These are phyloP conservation scores for Harpagoxenus sublaevis DNA, from an alignment of 2,888 invertebrate species.

Conservation along the genomic window DNA sequence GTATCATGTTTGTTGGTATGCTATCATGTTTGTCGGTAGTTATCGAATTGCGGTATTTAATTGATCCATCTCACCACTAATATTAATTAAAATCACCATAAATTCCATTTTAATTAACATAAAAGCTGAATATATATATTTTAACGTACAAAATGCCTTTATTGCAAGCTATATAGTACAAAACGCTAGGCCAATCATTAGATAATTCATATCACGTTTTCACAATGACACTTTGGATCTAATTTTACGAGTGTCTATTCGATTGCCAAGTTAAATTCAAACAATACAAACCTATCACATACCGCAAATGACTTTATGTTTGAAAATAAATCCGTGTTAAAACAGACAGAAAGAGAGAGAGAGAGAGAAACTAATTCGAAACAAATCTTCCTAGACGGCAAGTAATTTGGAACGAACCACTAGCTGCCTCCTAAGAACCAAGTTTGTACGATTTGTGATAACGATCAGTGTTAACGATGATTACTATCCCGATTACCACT, in stretches of 20 bases:
- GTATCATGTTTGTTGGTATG: conserved; percentile 27
- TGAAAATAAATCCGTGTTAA: conserved; percentile 58
- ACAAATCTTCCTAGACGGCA: conserved; percentile 66
- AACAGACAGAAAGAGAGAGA: neutral
- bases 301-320: conserved; percentile 14
- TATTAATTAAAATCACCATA: conserved; percentile 40
- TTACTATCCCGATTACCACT: conserved; percentile 28
- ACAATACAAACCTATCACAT: neutral
- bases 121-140: conserved; percentile 28
- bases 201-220: conserved; percentile 15
- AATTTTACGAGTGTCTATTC: neutral
- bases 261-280: conserved; percentile 15
- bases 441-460: conserved; percentile 37
- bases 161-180: neutral
- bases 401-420: conserved; percentile 64
- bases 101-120: conserved; percentile 48
- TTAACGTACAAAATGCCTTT: conserved; percentile 1
- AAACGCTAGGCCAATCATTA: neutral
- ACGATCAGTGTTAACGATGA: conserved; percentile 44
- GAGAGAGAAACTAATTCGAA: conserved; percentile 69
- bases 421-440: conserved; percentile 40
- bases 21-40: conserved; percentile 4
- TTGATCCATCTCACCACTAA: conserved; percentile 12
- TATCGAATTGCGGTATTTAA: conserved; percentile 22
- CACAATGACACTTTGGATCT: neutral